Evolutionary conservation across 1,140 invertebrate genomes (phyloP), one percentile per base, ranked within the genome.

Genomic region (Drusus annulatus): DNA sequence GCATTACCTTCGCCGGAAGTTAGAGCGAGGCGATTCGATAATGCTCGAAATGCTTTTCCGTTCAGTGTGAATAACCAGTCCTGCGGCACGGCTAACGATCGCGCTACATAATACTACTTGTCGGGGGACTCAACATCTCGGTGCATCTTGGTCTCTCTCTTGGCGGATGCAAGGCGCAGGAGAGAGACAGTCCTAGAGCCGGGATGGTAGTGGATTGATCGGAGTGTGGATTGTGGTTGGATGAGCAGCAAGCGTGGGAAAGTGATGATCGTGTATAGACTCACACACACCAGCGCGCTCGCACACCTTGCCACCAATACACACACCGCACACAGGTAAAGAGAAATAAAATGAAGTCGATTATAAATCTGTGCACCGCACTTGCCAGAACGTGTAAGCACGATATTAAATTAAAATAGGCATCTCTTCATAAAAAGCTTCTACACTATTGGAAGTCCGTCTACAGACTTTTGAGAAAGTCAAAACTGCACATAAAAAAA

Each of bases 261-360:
- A 83, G 81, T 80, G 81, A 77, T 77, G 81, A 74, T 83, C 81
- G 81, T 80, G 81, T 83, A 75, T 75, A 56, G 76, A 19, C 54
- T 25, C 71, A 54, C 81, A 73, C 78, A 71, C 65, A 77, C 74
- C 76, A 71, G 50, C 15, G 63, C 76, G 19, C n/a, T 28, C 50
- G 78, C 71, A 78, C 77, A 78, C 77, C 80, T 79, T 79, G 80
- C 71, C 62, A 58, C 68, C 52, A 68, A 78, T 56, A 78, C 80
- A 62, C 77, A 58, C 77, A 51, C 23, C 65, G 36, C 19, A 21
- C 31, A 75, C 80, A 81, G 77, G 77, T 78, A 78, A 65, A 52
- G 62, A 76, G 62, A 63, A 78, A 79, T 79, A 54, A 79, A 78
- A 79, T 74, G 56, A 50, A 79, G 69, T 74, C 56, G 36, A 63